Conservation (phyloP, 2,888 invertebrate species). For the Polymixis flavicincta region DNA sequence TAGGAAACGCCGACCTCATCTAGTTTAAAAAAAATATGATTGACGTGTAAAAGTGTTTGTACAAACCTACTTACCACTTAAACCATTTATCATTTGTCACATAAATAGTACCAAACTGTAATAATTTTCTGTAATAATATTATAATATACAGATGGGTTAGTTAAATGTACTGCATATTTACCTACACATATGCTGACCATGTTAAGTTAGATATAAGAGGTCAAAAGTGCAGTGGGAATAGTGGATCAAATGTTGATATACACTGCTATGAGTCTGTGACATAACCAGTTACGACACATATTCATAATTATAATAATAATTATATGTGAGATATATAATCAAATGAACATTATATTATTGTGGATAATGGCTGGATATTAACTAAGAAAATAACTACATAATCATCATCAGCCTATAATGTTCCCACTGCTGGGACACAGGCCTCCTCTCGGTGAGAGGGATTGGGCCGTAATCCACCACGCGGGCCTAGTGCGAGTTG, state of each 20-base stretch:
- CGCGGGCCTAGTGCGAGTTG: too few species aligned
- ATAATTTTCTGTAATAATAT: not conserved
- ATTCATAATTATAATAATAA: slow-evolving; percentile 7
- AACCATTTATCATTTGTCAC: too few species aligned
- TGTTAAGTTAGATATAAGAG: slow-evolving; percentile 68
- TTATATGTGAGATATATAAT: slow-evolving; percentile 22
- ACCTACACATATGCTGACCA: slow-evolving; percentile 27
- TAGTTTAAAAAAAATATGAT: too few species aligned
- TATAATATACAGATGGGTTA: not conserved
- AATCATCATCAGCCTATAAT: too few species aligned
- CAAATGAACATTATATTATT: slow-evolving; percentile 4
- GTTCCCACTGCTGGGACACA: too few species aligned
- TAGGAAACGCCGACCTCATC: too few species aligned
- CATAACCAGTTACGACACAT: slow-evolving; percentile 20
- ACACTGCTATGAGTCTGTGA: slow-evolving; percentile 8
- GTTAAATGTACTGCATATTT: slow-evolving; percentile 4
- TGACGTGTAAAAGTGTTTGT: too few species aligned
- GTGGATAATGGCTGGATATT: not conserved
- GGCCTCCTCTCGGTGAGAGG: too few species aligned
- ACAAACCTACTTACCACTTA: too few species aligned
- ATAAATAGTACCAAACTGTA: not conserved
- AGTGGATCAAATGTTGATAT: slow-evolving; percentile 42
- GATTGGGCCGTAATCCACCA: too few species aligned
- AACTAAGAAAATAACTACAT: not conserved
- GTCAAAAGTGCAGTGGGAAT: slow-evolving; percentile 75